A percentile compares a stretch with the other conserved stretches of the same genome.
phyloP scores from a whole-genome alignment of 2,888 invertebrate species.

The Agrochola lota region DNA sequence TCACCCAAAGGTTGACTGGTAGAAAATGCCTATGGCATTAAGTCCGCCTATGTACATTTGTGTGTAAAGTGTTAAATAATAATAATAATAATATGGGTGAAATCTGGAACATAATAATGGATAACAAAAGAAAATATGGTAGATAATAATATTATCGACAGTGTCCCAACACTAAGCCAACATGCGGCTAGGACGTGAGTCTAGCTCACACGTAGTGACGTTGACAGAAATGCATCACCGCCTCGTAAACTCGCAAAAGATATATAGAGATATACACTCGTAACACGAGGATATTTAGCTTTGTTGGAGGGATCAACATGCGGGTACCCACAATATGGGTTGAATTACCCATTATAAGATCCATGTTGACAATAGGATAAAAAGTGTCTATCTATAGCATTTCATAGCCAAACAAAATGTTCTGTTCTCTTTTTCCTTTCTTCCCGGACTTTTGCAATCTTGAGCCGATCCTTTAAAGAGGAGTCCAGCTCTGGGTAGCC shows the following conservation, averaged over 20 bases:
- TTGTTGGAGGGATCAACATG: not conserved
- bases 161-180: conserved; percentile 51
- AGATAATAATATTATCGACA: conserved; percentile 43
- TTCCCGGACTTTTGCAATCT: not conserved
- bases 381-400: not conserved
- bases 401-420: not conserved
- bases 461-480: not conserved
- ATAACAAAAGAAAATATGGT: not conserved
- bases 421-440: not conserved
- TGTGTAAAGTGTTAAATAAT: too few species aligned
- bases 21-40: too few species aligned
- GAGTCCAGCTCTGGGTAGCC: not conserved
- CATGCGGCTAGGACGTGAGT: conserved; percentile 52
- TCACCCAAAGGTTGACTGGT: too few species aligned
- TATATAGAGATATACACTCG: not conserved
- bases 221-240: conserved; percentile 70
- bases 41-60: too few species aligned
- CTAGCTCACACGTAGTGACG: conserved; percentile 51
- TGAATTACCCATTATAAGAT: not conserved
- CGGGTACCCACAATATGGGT: not conserved
- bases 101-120: not conserved
- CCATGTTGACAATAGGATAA: too few species aligned
- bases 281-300: conserved; percentile 3
- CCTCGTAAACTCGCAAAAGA: conserved; percentile 55
- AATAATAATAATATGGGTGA: too few species aligned